phyloP scores from a whole-genome alignment of 2,888 invertebrate species.

The Empis stercorea region DNA sequence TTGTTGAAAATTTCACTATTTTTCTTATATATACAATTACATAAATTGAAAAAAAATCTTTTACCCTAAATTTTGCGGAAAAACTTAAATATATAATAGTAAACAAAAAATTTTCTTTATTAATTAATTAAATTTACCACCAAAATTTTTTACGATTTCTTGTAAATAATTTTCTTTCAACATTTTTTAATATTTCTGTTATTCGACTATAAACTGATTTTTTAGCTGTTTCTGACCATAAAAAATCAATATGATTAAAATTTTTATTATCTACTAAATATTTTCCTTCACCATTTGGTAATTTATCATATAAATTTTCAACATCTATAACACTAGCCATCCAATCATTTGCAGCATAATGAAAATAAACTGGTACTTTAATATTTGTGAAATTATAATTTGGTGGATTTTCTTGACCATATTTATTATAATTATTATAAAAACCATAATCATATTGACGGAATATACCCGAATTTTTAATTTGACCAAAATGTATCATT shows the following conservation, averaged over 20 bases:
- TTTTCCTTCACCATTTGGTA: slow-evolving; percentile 40
- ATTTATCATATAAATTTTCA: slow-evolving; percentile 32
- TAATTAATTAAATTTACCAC: background rate
- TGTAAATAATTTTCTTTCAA: background rate
- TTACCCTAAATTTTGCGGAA: too few relatives aligned
- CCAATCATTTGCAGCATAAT: slow-evolving; percentile 49
- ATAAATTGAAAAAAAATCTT: too few relatives aligned
- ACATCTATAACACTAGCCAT: slow-evolving; percentile 45
- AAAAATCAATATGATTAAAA: slow-evolving; percentile 42
- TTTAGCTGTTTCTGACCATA: slow-evolving; percentile 1
- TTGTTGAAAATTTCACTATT: too few relatives aligned
- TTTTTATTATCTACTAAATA: slow-evolving; percentile 39
- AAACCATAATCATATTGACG: slow-evolving; percentile 31
- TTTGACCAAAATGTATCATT: slow-evolving; percentile 31
- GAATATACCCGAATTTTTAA: slow-evolving; percentile 26
- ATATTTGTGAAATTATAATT: slow-evolving; percentile 38
- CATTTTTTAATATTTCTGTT: background rate
- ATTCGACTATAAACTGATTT: slow-evolving; percentile 5
- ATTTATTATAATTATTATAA: slow-evolving; percentile 33
- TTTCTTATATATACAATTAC: too few relatives aligned
- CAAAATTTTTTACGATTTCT: background rate
- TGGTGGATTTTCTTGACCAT: slow-evolving; percentile 38
- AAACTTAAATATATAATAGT: too few relatives aligned
- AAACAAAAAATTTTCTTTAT: too few relatives aligned
- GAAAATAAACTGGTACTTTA: slow-evolving; percentile 40